phyloP scores from a whole-genome alignment of 64 coral and sea anemone genomes.

The Pachyseris speciosa region DNA sequence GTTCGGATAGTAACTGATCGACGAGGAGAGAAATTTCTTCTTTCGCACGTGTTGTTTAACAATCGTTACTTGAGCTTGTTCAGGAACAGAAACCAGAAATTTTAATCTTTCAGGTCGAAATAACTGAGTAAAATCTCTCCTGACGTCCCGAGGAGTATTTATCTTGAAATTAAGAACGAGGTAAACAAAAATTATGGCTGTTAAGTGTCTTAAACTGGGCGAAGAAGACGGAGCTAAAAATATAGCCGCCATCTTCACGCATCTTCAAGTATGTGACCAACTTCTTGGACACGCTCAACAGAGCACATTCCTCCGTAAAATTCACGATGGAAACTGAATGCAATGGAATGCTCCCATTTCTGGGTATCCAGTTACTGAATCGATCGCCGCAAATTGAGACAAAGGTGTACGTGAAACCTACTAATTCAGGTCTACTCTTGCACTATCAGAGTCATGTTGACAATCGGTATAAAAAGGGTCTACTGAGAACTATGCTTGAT shows the following conservation, averaged over 20 bases:
- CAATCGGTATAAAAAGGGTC: too few relatives aligned
- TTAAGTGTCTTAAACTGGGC: constrained; percentile 20
- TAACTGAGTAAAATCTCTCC: constrained; percentile 15
- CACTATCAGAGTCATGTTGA: too few relatives aligned
- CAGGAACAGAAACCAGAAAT: constrained; percentile 20
- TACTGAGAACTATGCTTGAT: too few relatives aligned
- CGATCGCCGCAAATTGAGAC: too few relatives aligned
- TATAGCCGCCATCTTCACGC: constrained; percentile 15
- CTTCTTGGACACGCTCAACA: too few relatives aligned
- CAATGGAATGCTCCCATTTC: too few relatives aligned
- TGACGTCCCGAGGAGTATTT: neutral
- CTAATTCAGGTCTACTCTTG: too few relatives aligned
- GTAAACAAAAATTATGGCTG: constrained; percentile 18
- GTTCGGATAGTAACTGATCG: constrained; percentile 20
- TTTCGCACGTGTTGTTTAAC: constrained; percentile 14
- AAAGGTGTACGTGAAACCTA: too few relatives aligned
- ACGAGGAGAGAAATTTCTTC: constrained; percentile 45
- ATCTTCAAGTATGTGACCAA: too few relatives aligned
- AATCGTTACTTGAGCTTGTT: constrained; percentile 12
- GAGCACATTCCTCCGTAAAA: too few relatives aligned
- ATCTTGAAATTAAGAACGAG: constrained; percentile 9
- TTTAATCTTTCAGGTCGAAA: constrained; percentile 16
- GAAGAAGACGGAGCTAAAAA: constrained; percentile 9
- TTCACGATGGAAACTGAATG: too few relatives aligned
- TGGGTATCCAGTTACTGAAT: too few relatives aligned